Evolutionary conservation across 2,888 invertebrate genomes (phyloP).

Genomic region (Caenorhabditis uteleia): DNA sequence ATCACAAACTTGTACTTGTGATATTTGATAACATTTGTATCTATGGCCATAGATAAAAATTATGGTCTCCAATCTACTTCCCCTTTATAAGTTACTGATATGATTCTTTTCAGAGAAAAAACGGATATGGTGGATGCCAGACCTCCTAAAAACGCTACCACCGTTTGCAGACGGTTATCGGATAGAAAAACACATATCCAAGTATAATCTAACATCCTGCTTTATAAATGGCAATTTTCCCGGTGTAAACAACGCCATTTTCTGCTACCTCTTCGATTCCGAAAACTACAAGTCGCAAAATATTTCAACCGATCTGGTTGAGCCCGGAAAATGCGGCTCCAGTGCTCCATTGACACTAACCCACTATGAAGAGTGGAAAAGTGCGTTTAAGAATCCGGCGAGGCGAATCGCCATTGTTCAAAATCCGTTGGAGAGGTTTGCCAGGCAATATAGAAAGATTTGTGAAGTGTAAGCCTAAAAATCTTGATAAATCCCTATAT

Average conservation of each 20-base stretch:
- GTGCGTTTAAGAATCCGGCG: background rate
- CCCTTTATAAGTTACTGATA: background rate
- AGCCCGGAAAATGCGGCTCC: conserved; percentile 13
- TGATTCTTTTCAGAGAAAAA: conserved; percentile 16
- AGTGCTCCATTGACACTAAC: conserved; percentile 5
- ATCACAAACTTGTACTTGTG: too few relatives aligned
- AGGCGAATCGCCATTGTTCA: conserved; percentile 20
- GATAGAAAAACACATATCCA: conserved; percentile 13
- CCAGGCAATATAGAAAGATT: conserved; percentile 8
- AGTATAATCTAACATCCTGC: conserved; percentile 23
- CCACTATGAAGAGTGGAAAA: conserved; percentile 9
- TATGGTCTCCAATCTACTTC: background rate
- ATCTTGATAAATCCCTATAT: background rate
- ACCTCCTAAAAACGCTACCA: conserved; percentile 21
- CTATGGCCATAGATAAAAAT: background rate
- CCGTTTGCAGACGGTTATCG: conserved; percentile 35
- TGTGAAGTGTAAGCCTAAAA: conserved; percentile 9
- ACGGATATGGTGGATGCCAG: conserved; percentile 34
- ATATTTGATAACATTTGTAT: background rate
- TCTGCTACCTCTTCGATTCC: conserved; percentile 17
- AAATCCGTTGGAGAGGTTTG: conserved; percentile 29
- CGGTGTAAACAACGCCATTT: conserved; percentile 17
- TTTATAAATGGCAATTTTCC: conserved; percentile 29
- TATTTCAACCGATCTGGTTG: conserved; percentile 18
- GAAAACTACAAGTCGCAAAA: conserved; percentile 6